Evolutionary conservation across 2,113 vertebrate species (phyloP).

Genomic region (Fulica atra): DNA sequence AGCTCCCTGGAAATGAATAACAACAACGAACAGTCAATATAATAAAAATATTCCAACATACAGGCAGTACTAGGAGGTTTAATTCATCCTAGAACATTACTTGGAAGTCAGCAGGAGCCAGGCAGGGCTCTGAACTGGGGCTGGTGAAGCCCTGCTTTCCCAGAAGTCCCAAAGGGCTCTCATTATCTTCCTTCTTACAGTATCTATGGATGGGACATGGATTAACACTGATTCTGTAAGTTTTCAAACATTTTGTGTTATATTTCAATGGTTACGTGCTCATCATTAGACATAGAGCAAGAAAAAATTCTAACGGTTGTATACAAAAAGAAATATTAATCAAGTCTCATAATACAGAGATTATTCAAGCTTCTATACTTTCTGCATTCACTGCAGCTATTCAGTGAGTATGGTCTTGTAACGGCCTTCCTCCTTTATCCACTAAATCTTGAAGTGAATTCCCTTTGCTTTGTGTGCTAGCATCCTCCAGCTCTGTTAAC

Average conservation of each 20-base stretch:
- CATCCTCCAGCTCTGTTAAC: neutral
- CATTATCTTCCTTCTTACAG: neutral
- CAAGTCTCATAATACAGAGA: neutral
- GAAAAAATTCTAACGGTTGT: neutral
- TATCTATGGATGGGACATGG: neutral
- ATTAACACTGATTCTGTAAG: neutral
- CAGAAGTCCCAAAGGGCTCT: neutral
- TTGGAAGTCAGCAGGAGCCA: neutral
- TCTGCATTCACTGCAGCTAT: neutral
- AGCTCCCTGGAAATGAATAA: neutral
- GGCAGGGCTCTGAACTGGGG: neutral
- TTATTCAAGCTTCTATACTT: neutral
- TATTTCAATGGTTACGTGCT: accelerated
- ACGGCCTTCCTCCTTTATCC: neutral
- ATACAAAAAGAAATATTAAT: neutral
- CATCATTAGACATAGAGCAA: neutral
- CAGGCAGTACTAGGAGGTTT: neutral
- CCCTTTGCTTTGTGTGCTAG: neutral
- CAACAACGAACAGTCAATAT: neutral
- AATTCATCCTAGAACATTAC: neutral
- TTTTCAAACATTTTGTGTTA: neutral
- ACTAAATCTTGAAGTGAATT: neutral
- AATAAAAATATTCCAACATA: neutral
- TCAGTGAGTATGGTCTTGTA: neutral
- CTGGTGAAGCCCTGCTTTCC: neutral